A percentile compares a stretch with the other conserved stretches of the same genome.
phyloP scores from a whole-genome alignment of 2,797 vertebrate genomes.

The Threskiornis aethiopicus region DNA sequence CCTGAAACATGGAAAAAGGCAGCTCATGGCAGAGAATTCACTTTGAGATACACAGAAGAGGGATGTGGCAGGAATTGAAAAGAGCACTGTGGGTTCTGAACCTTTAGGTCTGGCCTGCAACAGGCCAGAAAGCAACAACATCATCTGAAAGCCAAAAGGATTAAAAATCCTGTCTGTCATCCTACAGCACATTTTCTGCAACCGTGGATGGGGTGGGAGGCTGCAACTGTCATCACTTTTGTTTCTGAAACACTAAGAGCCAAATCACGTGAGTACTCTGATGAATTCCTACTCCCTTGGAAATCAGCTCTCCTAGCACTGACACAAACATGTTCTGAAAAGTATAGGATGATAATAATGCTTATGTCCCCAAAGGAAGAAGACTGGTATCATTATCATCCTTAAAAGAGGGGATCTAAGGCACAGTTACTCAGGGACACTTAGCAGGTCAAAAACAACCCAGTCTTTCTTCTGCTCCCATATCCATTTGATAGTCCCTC shows the following conservation, averaged over 20 bases:
- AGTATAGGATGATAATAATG: not conserved
- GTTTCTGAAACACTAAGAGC: conserved; percentile 17
- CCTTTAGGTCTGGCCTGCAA: not conserved
- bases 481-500: not conserved
- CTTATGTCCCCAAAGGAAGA: not conserved
- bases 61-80: not conserved
- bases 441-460: not conserved
- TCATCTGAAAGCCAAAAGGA: not conserved
- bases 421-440: not conserved
- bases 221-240: conserved; percentile 1
- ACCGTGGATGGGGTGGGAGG: conserved; percentile 1
- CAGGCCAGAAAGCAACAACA: not conserved
- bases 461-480: not conserved
- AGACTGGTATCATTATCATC: not conserved
- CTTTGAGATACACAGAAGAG: not conserved
- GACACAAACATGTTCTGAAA: not conserved
- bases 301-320: not conserved
- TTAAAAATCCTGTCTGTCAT: conserved; percentile 4
- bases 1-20: not conserved
- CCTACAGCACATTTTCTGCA: not conserved
- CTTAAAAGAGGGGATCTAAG: not conserved
- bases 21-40: not conserved
- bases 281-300: not conserved
- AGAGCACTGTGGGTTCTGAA: not conserved
- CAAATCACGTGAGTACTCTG: conserved; percentile 3